Evolutionary conservation across 2,888 invertebrate genomes (phyloP), one percentile per base, ranked within the genome.

Genomic region (Bimastos eiseni): DNA sequence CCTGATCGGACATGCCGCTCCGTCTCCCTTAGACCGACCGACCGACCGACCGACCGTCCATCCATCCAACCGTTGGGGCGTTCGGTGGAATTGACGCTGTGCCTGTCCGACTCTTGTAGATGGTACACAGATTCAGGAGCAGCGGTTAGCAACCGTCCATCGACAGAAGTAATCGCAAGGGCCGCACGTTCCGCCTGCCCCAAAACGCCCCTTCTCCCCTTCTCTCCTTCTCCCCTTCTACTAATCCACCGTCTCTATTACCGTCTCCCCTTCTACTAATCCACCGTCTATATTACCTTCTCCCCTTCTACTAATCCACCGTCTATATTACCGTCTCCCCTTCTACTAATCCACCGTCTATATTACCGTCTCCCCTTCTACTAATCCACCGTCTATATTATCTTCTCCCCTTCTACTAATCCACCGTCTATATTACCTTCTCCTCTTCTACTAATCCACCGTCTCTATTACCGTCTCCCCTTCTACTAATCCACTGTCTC

Each of bases 51-150:
- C 49, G 49, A 49, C 49, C 49, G 49, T 88, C 84, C 91, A 70
- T 88, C 49, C 91, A 70, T 88, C 88, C 34, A 70, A 49, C 91
- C 44, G 49, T 41, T 55, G 30, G 90, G 38, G 34, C n/a, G 70
- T 44, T 38, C n/a, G 24, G 38, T 38, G 38, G 44, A 89, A 38
- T 49, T 70, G 90, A 86, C 41, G 90, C 86, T 88, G 36, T 38
- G 38, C 83, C 44, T 83, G 90, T 70, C 33, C 90, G 88, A 90
- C 24, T 33, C 83, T 44, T 90, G 70, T 44, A 88, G 33, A 38
- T 38, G 90, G 33, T 41, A 83, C 83, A 70, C 70, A 70, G 70
- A 70, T 70, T n/a, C 30, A 70, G 30, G 70, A 70, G 11, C 70
- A 70, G 70, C 30, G 70, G 70, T 8, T n/a, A 70, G 70, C 70